These are phyloP conservation scores for Pachyrhynchus sulphureomaculatus DNA, from an alignment of 1,140 invertebrate genomes.

Conservation along the genomic window DNA sequence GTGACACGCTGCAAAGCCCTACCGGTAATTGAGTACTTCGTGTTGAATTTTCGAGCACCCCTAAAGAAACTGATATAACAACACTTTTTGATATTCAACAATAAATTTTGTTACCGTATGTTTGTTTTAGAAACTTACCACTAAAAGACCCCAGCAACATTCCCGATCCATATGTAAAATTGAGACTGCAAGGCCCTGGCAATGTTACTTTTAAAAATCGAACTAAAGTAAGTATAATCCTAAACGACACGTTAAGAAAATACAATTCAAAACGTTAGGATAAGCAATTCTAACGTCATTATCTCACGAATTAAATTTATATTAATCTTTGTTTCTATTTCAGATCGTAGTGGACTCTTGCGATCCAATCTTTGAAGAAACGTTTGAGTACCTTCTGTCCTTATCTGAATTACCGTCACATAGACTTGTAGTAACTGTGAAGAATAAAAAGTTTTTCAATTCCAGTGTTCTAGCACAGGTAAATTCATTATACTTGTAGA, in stretches of 20 bases:
- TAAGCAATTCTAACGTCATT: background rate
- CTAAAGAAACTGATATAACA: too few species aligned
- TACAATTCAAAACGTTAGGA: background rate
- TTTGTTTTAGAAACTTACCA: conserved; percentile 71
- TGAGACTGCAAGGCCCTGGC: conserved; percentile 83
- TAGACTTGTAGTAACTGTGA: conserved; percentile 74
- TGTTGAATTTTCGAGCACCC: too few species aligned
- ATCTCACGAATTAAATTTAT: background rate
- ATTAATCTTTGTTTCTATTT: too few species aligned
- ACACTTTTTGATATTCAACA: too few species aligned
- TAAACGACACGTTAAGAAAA: background rate
- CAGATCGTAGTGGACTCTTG: conserved; percentile 80
- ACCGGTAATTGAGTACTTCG: too few species aligned
- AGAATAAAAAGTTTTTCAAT: conserved; percentile 77
- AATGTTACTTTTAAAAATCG: conserved; percentile 84
- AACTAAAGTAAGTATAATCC: conserved; percentile 63
- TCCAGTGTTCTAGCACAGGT: conserved; percentile 80
- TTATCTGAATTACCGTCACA: conserved; percentile 69
- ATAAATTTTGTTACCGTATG: background rate
- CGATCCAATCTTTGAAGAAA: conserved; percentile 86
- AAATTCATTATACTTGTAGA: too few species aligned
- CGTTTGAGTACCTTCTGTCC: conserved; percentile 80
- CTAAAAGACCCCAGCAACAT: conserved; percentile 81
- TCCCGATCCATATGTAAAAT: conserved; percentile 91
- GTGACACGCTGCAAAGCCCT: too few species aligned